Percentiles rank a stretch among this genome's conserved stretches.
Conservation (phyloP, 2,888 invertebrate genomes). For the Nemotelus pantherinus region DNA sequence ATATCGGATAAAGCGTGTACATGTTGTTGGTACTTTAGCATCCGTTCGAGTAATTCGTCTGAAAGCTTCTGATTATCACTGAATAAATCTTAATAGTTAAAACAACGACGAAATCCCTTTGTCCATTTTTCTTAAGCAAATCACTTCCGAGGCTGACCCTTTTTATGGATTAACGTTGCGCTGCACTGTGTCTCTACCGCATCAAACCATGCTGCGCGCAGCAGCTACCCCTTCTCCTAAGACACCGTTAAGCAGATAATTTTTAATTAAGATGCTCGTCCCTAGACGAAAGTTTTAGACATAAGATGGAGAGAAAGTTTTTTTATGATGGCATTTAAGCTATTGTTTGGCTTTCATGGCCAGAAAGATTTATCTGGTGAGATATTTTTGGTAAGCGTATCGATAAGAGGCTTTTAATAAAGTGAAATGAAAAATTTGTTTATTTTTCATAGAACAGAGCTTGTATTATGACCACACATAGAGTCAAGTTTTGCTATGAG, state of each 20-base stretch:
- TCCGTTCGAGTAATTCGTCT: conserved; percentile 53
- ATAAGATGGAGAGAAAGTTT: conserved; percentile 7
- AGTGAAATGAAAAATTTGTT: too few species aligned
- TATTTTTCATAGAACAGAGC: too few species aligned
- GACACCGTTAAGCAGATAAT: conserved; percentile 48
- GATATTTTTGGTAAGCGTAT: background rate
- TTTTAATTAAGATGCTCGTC: conserved; percentile 51
- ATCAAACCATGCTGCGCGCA: background rate
- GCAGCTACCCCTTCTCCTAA: background rate
- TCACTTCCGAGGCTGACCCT: conserved; percentile 50
- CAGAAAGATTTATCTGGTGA: background rate
- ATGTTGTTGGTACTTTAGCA: conserved; percentile 30
- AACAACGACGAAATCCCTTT: conserved; percentile 52
- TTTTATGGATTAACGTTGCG: conserved; percentile 47
- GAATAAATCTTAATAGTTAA: conserved; percentile 55
- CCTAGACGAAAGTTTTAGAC: conserved; percentile 17
- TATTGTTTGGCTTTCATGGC: conserved; percentile 33
- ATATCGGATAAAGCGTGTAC: conserved; percentile 25
- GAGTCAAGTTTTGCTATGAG: too few species aligned
- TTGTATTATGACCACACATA: too few species aligned
- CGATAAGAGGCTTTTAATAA: background rate
- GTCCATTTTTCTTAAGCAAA: conserved; percentile 51
- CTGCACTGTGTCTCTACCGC: conserved; percentile 23
- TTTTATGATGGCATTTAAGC: conserved; percentile 23
- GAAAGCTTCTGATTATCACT: conserved; percentile 55